Base-by-base conservation (phyloP, 1,140 invertebrate species). In the Cataglyphis hispanica region DNA sequence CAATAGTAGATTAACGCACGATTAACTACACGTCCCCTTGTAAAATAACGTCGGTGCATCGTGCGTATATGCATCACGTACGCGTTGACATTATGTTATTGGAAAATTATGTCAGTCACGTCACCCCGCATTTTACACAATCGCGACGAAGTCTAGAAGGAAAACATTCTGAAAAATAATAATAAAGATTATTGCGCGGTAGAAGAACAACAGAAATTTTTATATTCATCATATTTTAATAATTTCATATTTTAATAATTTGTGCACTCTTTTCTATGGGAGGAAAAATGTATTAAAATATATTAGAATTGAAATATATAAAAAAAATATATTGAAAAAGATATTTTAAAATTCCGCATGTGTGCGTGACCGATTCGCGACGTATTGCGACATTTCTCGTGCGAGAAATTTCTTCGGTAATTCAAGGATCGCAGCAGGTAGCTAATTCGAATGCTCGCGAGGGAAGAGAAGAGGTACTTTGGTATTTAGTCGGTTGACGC, bases 1-100 rank as follows among this genome's bases (percentile, higher is more conserved):
- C 87, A 75, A 34, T 31, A n/a, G 58, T 50, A 88, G 85, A 89
- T 90, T 87, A 89, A 84, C 85, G 64, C 84, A 43, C 70, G 72
- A 89, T 89, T 89, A 86, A 80, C 76, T 83, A 66, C 56, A 83
- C 6, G 46, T 69, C 34, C 37, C 66, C 31, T 40, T 58, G 31
- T 34, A 60, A n/a, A n/a, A 10, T 25, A 60, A 60, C 16, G 53
- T 19, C 37, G 25, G 37, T 46, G 56, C 50, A 58, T 22, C n/a
- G 66, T n/a, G 75, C 60, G 31, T n/a, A n/a, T 22, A 31, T 13
- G 25, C 60, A 80, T n/a, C 27, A 1, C n/a, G 27, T 19, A 11
- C 46, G 7, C 4, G 27, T 53, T 37, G n/a, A 63, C 1, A 13
- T 27, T n/a, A 19, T 31, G 34, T 34, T 37, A 31, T 6, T 43